These are phyloP conservation scores for Anthopleura xanthogrammica DNA, from an alignment of 92 coral and sea anemone species.

Conservation along the genomic window DNA sequence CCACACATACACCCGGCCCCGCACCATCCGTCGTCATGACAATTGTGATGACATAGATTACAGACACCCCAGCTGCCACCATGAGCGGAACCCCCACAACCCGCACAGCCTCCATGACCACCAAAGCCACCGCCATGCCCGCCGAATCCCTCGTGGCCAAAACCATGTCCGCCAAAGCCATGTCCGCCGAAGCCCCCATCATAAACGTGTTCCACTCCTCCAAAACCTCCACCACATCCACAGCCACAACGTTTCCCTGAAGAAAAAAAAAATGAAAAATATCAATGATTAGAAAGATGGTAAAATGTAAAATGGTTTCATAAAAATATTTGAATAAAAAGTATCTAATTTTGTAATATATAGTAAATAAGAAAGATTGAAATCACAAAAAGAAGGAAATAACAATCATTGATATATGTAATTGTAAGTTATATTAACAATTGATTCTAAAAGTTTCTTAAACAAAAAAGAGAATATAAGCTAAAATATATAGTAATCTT, in stretches of 20 bases:
- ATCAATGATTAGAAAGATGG: no score
- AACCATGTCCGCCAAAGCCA: conserved; percentile 45
- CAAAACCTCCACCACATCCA: conserved; percentile 37
- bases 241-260: conserved; percentile 22
- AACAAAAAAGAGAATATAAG: no score
- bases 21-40: conserved; percentile 56
- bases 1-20: conserved; percentile 55
- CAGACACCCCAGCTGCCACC: conserved; percentile 46
- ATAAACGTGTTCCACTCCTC: neutral
- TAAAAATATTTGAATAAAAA: no score
- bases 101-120: conserved; percentile 41
- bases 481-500: no score
- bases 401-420: no score
- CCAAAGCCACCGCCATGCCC: conserved; percentile 42
- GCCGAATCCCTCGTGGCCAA: no score
- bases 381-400: no score
- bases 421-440: no score
- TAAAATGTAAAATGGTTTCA: no score
- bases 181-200: neutral
- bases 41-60: conserved; percentile 49
- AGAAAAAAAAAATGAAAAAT: neutral
- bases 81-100: conserved; percentile 52
- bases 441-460: no score
- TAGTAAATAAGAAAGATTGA: no score
- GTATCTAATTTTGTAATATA: no score